A percentile compares a stretch with the other conserved stretches of the same genome.
Conservation (phyloP, 1,140 invertebrate species). For the Rhyacophila brunnea region DNA sequence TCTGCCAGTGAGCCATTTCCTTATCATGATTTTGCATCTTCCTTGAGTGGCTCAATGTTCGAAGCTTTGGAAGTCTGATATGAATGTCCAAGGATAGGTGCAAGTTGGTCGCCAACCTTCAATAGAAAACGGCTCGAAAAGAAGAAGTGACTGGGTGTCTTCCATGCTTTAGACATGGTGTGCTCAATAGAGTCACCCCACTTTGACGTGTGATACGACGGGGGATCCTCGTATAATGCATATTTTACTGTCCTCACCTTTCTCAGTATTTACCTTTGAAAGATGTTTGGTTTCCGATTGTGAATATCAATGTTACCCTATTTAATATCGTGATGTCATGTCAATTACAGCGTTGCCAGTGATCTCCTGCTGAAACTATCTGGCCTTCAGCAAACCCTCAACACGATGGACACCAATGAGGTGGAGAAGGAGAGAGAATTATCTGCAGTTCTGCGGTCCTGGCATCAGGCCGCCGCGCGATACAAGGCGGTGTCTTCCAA, state of each 20-base stretch:
- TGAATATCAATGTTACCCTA: not conserved
- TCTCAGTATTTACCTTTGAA: not conserved
- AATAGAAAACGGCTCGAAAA: no score
- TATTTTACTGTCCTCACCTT: not conserved
- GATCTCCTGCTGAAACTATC: slow-evolving; percentile 13
- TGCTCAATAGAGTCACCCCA: not conserved
- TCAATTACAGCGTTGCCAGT: slow-evolving; percentile 10
- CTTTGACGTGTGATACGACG: not conserved
- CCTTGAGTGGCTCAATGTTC: no score
- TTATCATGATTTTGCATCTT: no score
- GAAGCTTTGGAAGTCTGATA: no score
- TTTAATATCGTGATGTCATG: not conserved
- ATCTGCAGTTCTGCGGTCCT: not conserved
- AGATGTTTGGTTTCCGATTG: not conserved
- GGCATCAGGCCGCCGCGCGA: slow-evolving; percentile 1
- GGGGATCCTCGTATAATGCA: not conserved
- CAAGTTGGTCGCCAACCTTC: no score
- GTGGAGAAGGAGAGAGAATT: slow-evolving; percentile 7
- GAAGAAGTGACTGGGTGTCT: no score
- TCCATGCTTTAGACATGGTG: not conserved
- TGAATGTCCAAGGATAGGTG: no score
- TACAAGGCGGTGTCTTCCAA: not conserved
- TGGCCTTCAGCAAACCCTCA: slow-evolving; percentile 4
- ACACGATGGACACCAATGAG: slow-evolving; percentile 11
- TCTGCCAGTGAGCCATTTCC: no score